These are phyloP conservation scores for Plagodis dolabraria DNA, from an alignment of 2,888 invertebrate species.

Conservation along the genomic window DNA sequence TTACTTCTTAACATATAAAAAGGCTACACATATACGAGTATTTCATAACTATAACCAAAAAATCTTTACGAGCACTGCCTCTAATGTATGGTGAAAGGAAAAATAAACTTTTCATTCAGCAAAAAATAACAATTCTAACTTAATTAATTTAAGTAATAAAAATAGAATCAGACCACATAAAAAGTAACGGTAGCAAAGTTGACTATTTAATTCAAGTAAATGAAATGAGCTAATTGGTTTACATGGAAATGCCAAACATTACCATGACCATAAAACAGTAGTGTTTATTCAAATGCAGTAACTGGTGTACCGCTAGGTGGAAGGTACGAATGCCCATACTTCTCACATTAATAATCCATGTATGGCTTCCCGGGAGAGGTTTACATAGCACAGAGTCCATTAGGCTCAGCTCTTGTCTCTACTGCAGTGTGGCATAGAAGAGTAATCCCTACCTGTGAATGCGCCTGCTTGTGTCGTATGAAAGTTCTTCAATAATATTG, in stretches of 20 bases:
- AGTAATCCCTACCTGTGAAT: constrained; percentile 28
- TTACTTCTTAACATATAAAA: too few species aligned
- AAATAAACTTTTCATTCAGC: too few species aligned
- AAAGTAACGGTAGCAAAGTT: neutral
- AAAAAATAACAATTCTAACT: too few species aligned
- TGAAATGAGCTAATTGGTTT: constrained; percentile 8
- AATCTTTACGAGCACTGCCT: too few species aligned
- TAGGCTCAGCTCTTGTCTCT: constrained; percentile 27
- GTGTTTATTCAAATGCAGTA: constrained; percentile 17
- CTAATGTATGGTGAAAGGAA: too few species aligned
- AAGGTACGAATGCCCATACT: constrained; percentile 33
- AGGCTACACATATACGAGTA: too few species aligned
- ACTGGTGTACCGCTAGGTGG: constrained; percentile 20
- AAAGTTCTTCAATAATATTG: too few species aligned
- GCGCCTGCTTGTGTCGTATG: neutral
- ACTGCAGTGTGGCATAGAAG: constrained; percentile 23
- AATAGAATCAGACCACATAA: too few species aligned
- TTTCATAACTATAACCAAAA: too few species aligned
- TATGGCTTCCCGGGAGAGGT: constrained; percentile 36
- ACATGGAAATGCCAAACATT: constrained; percentile 5
- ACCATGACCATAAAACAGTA: constrained; percentile 14
- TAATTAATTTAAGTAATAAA: too few species aligned
- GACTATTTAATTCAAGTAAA: neutral
- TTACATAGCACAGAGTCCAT: constrained; percentile 37
- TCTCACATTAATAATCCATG: constrained; percentile 41